Base-by-base conservation (phyloP, 2,797 vertebrate species). In the Brotula barbata region DNA sequence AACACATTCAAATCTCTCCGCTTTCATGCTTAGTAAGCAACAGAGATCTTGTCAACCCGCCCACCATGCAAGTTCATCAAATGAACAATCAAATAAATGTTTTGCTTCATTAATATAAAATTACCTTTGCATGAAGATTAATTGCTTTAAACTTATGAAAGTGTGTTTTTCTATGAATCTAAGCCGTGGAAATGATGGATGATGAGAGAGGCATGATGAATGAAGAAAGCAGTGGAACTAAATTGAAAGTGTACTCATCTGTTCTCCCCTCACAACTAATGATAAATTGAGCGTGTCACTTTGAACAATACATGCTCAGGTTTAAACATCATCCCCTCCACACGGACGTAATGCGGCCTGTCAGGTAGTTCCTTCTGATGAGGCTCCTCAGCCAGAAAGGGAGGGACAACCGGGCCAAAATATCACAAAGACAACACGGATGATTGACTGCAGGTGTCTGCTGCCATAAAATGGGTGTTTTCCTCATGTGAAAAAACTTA, bases 211-310 rank as follows among this genome's bases (percentile, higher is more conserved):
- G 80, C 78, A 84, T 96, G 95, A 98, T 97, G 94, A 95, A 97
- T 97, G 95, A 92, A 96, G 93, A 95, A 95, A 93, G 92, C 94
- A 91, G 93, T 93, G 86, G 93, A 95, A 97, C 95, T 98, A 96
- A 98, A 98, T 98, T 97, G 95, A 95, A 98, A 95, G 96, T 96
- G 95, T 95, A 96, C 95, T 96, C 96, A 97, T 97, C 95, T 95
- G 91, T 96, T 95, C 92, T 92, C 90, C 86, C 90, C 93, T 94
- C 94, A 95, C 95, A 96, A 95, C 94, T 94, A 94, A 95, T 96
- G 96, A 98, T 94, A 95, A 97, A 98, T 96, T 94, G 96, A 95
- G 94, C 95, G 92, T 94, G 95, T 96, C 95, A 93, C 92, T 86
- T 92, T 89, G 89, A 95, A 96, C 96, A 98, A 96, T 94, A 92